phyloP scores from a whole-genome alignment of 2,888 invertebrate genomes.

The Eudasyphora cyanicolor region DNA sequence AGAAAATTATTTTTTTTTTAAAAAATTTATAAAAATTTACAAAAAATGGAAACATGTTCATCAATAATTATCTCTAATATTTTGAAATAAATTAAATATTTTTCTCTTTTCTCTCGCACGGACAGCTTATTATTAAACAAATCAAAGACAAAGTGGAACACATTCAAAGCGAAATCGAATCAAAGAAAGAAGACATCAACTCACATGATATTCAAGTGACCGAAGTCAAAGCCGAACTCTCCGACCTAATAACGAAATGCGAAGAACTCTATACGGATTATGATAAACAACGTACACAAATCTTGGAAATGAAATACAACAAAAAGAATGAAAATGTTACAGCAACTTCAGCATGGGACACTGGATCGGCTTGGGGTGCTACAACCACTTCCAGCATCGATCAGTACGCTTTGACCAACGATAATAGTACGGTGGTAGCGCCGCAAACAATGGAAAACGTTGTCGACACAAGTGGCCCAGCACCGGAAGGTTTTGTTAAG shows the following conservation, averaged over 20 bases:
- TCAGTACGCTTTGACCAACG: constrained; percentile 72
- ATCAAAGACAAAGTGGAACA: constrained; percentile 87
- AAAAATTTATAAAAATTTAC: too few relatives aligned
- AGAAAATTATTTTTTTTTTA: too few relatives aligned
- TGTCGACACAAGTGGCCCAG: constrained; percentile 75
- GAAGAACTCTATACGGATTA: constrained; percentile 85
- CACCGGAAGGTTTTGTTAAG: constrained; percentile 82
- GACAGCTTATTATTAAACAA: constrained; percentile 86
- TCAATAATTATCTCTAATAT: too few relatives aligned
- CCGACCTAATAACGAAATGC: constrained; percentile 85
- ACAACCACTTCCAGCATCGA: constrained; percentile 70
- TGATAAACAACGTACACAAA: constrained; percentile 84
- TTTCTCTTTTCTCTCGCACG: not conserved
- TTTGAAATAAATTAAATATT: not conserved
- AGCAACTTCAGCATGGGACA: constrained; percentile 82
- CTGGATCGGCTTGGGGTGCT: constrained; percentile 68
- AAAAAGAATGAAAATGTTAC: constrained; percentile 79
- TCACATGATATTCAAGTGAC: constrained; percentile 88
- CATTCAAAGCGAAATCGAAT: constrained; percentile 88
- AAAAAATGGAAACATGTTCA: too few relatives aligned
- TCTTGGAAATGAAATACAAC: constrained; percentile 82
- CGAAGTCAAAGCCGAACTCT: constrained; percentile 86
- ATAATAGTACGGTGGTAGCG: constrained; percentile 73
- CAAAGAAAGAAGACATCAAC: constrained; percentile 90
- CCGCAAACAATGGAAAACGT: constrained; percentile 58